Evolutionary conservation across 2,797 vertebrate genomes (phyloP), one percentile per base, ranked within the genome.

Genomic region (Lutjanus argentimaculatus): DNA sequence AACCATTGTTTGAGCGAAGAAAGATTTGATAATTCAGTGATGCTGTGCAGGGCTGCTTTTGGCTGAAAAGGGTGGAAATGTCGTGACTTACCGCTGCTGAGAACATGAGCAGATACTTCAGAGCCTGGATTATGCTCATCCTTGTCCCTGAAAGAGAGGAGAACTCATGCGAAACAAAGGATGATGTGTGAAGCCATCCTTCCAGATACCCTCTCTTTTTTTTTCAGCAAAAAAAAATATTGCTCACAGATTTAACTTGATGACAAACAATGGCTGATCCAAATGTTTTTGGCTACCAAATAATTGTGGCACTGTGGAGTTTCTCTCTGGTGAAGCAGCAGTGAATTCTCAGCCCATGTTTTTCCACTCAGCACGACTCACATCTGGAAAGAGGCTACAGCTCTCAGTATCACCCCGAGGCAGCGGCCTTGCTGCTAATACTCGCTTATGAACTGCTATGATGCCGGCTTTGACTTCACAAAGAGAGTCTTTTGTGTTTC

Each of bases 321-420:
- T 73, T 58, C 19, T n/a, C 53, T 58, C 2, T 64, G 36, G 42
- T 16, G 36, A 14, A 45, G n/a, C 43, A 62, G 19, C 19, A 0
- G 22, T 25, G 22, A 15, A 52, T 25, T 65, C 10, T 59, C 10
- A 53, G 25, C 14, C 1, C 63, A 57, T 25, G 12, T 22, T 46
- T 48, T 74, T 75, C 36, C 51, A 71, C 52, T 71, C 15, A 56
- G 2, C 3, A 40, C 45, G 30, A 42, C 57, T 30, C 25, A 71
- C 67, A 71, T 75, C 30, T 83, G 49, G 67, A 75, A 56, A 19
- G n/a, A 58, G 15, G 67, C 68, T 6, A 8, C 52, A 76, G 72
- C 46, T 52, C n/a, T 52, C 66, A 55, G 36, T 3, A n/a, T 52
- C 57, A 46, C 1, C 69, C 17, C 3, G 15, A 56, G 40, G 59